These are phyloP conservation scores for Bursaphelenchus okinawaensis DNA, from an alignment of 2,888 invertebrate genomes.

Conservation along the genomic window DNA sequence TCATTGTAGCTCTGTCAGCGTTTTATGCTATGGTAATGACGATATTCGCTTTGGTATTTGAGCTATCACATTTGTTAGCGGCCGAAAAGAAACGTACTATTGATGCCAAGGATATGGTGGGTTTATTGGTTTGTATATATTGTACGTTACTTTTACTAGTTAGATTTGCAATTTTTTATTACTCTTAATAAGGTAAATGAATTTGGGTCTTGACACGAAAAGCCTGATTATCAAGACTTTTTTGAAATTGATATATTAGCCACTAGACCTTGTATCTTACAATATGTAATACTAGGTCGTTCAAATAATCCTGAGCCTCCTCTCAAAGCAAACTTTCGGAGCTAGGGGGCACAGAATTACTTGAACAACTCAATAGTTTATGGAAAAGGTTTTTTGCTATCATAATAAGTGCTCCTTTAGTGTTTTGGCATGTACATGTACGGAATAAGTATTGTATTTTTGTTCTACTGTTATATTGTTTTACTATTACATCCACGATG, in stretches of 20 bases:
- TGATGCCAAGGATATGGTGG: slow-evolving; percentile 44
- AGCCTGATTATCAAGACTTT: no score
- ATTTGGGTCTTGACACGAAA: background rate
- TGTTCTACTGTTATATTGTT: slow-evolving; percentile 49
- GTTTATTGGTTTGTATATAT: slow-evolving; percentile 8
- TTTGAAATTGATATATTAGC: no score
- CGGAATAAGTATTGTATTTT: slow-evolving; percentile 43
- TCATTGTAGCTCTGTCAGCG: slow-evolving; percentile 42
- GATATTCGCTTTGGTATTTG: slow-evolving; percentile 47
- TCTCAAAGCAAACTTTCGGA: no score
- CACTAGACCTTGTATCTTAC: background rate
- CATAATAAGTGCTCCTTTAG: no score
- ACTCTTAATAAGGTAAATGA: no score
- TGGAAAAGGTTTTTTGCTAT: background rate
- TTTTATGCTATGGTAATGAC: slow-evolving; percentile 39
- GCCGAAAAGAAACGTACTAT: slow-evolving; percentile 39
- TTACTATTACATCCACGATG: slow-evolving; percentile 46
- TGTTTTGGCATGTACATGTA: slow-evolving; percentile 54
- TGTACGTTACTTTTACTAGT: no score
- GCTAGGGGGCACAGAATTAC: no score
- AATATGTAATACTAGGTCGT: no score
- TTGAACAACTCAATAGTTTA: no score
- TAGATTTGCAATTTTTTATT: no score
- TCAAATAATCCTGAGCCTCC: no score
- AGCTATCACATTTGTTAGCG: slow-evolving; percentile 46